A percentile compares a stretch with the other conserved stretches of the same genome.
Evolutionary conservation across 1,140 invertebrate species (phyloP).

Genomic region (Hetaerina americana): DNA sequence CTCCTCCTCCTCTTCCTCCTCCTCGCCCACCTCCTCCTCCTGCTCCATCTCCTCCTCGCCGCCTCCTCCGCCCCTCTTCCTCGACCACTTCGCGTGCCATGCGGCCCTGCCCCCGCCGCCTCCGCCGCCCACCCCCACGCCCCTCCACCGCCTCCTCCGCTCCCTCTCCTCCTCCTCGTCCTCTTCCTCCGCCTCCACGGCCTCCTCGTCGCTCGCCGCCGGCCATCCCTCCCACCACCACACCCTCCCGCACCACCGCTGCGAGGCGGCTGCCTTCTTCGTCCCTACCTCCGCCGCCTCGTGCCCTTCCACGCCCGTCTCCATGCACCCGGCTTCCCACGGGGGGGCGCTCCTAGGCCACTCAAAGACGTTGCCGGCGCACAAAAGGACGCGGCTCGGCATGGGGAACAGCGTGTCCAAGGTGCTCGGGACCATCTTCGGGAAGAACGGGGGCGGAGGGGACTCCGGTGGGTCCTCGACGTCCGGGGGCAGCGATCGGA

Average conservation of each 20-base stretch:
- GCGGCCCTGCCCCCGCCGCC: background rate
- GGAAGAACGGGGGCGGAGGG: slow-evolving; percentile 48
- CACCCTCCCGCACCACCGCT: too few relatives aligned
- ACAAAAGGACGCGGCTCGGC: slow-evolving; percentile 40
- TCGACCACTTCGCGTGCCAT: too few relatives aligned
- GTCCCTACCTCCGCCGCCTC: too few relatives aligned
- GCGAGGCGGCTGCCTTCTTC: too few relatives aligned
- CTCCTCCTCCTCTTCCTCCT: slow-evolving; percentile 38
- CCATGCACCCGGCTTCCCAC: too few relatives aligned
- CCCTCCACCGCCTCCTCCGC: background rate
- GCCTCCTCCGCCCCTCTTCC: background rate
- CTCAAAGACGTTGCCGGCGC: too few relatives aligned
- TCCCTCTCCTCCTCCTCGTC: background rate
- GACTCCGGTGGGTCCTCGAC: slow-evolving; percentile 30
- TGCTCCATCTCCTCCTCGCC: too few relatives aligned
- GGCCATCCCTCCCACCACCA: background rate
- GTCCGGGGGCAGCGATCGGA: too few relatives aligned
- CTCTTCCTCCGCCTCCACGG: background rate
- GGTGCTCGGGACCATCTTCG: slow-evolving; percentile 62
- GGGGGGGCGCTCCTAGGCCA: too few relatives aligned
- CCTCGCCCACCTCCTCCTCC: background rate
- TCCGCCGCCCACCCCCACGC: background rate
- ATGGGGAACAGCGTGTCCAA: slow-evolving; percentile 61
- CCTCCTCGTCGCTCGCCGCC: background rate
- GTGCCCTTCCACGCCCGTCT: too few relatives aligned